Evolutionary conservation across 1,140 invertebrate genomes (phyloP).

Genomic region (Diorhabda carinulata): DNA sequence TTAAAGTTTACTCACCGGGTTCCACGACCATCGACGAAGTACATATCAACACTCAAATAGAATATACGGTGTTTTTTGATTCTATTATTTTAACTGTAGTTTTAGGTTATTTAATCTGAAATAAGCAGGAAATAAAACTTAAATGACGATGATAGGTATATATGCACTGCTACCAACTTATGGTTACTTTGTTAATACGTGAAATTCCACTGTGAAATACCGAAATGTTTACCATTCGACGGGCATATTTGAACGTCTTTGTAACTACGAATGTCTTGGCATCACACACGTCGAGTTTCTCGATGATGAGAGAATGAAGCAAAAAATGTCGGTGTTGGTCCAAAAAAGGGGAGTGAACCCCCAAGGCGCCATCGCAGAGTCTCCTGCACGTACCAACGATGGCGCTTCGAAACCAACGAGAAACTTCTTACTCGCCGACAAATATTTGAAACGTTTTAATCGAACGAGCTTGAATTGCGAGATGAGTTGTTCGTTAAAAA

Average conservation of each 20-base stretch:
- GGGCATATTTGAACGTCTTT: not conserved
- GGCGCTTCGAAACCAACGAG: conserved; percentile 7
- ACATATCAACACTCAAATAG: too few species aligned
- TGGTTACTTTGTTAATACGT: not conserved
- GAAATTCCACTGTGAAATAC: not conserved
- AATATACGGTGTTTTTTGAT: too few species aligned
- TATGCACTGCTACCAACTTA: too few species aligned
- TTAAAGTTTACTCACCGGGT: not conserved
- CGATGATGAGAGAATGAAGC: not conserved
- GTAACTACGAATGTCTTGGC: not conserved
- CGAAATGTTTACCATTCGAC: not conserved
- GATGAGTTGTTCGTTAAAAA: too few species aligned
- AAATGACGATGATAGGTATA: too few species aligned
- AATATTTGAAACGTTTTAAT: conserved; percentile 15
- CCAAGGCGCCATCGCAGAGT: conserved; percentile 5
- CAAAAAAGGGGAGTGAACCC: conserved; percentile 12
- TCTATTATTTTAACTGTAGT: too few species aligned
- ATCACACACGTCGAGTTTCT: conserved; percentile 1
- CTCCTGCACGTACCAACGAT: conserved; percentile 7
- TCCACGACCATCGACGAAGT: not conserved
- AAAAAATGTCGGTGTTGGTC: not conserved
- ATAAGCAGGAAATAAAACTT: too few species aligned
- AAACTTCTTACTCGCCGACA: conserved; percentile 8
- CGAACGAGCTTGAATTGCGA: conserved; percentile 9
- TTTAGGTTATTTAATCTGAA: too few species aligned